Evolutionary conservation across 1,140 invertebrate species (phyloP).

Genomic region (Thaumatotibia leucotreta): DNA sequence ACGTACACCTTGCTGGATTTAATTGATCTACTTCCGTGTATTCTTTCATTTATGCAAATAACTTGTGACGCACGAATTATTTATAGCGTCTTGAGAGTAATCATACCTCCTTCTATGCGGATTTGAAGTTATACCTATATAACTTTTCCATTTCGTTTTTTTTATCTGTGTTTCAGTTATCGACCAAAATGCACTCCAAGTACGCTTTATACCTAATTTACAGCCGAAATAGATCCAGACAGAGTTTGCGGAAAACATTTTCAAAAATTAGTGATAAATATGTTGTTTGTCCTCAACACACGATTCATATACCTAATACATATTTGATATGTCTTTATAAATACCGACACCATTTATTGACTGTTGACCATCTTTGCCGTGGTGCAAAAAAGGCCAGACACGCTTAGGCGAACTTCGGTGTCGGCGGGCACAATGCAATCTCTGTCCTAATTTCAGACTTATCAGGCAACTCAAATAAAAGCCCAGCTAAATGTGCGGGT

Average conservation of each 20-base stretch:
- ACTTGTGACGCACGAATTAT: no score
- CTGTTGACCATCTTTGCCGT: background rate
- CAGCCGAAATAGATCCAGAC: background rate
- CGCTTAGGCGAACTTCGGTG: slow-evolving; percentile 32
- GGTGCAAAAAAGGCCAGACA: slow-evolving; percentile 22
- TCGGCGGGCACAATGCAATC: slow-evolving; percentile 38
- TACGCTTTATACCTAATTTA: no score
- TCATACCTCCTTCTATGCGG: no score
- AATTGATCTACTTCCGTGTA: no score
- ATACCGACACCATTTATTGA: background rate
- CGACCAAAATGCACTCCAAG: no score
- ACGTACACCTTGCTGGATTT: no score
- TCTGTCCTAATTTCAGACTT: slow-evolving; percentile 53
- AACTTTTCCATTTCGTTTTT: no score
- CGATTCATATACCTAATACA: background rate
- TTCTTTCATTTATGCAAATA: no score
- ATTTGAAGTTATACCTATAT: no score
- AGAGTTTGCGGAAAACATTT: background rate
- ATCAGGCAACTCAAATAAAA: slow-evolving; percentile 56
- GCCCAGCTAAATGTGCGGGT: slow-evolving; percentile 38
- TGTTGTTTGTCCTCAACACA: background rate
- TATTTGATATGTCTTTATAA: background rate
- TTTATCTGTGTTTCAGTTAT: no score
- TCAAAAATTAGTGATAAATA: background rate
- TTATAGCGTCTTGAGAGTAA: no score